Percentiles rank a stretch among this genome's conserved stretches.
Conservation (phyloP, 2,113 vertebrate species). For the Clarias batrachus region DNA sequence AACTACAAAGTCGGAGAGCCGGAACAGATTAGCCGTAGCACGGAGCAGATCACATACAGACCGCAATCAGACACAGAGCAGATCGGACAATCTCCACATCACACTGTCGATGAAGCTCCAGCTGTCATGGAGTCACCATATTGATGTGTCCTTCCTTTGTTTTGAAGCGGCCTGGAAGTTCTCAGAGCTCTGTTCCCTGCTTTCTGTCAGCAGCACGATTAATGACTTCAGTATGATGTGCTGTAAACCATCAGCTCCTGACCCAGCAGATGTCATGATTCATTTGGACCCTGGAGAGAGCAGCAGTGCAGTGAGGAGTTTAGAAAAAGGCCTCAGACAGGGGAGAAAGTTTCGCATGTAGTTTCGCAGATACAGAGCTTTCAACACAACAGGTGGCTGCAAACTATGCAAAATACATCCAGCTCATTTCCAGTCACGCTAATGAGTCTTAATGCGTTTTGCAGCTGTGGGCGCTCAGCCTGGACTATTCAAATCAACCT, state of each 20-base stretch:
- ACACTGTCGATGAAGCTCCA: conserved; percentile 51
- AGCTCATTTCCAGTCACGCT: conserved; percentile 73
- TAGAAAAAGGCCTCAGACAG: conserved; percentile 14
- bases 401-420: conserved; percentile 74
- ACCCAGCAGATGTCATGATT: conserved; percentile 63
- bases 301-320: conserved; percentile 41
- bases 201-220: conserved; percentile 65
- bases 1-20: conserved; percentile 7
- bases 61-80: conserved; percentile 30
- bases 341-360: conserved; percentile 6
- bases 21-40: conserved; percentile 5
- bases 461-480: conserved; percentile 75
- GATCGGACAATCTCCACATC: conserved; percentile 24
- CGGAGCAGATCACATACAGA: conserved; percentile 21
- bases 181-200: conserved; percentile 53
- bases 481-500: conserved; percentile 74
- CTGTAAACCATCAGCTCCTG: conserved; percentile 59
- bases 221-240: conserved; percentile 65
- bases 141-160: conserved; percentile 63
- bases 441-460: conserved; percentile 79
- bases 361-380: conserved; percentile 9
- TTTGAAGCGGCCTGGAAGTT: conserved; percentile 66
- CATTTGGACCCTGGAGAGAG: conserved; percentile 53
- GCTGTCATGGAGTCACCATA: conserved; percentile 63
- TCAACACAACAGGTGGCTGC: conserved; percentile 49